A percentile compares a stretch with the other conserved stretches of the same genome.
phyloP scores from a whole-genome alignment of 2,797 vertebrate species.

The Euphonia xanthogaster region DNA sequence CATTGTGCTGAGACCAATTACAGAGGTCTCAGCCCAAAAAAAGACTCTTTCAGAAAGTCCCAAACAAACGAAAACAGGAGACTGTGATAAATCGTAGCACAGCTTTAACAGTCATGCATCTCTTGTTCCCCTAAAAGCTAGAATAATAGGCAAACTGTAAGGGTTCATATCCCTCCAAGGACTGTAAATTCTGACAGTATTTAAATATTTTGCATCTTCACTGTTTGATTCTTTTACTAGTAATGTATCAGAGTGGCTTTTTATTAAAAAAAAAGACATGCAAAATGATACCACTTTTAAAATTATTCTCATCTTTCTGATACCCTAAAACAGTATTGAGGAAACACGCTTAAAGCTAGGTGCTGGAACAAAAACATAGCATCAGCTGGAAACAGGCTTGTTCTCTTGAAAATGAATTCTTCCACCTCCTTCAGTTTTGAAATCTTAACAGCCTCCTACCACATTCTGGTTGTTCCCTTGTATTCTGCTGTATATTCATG shows the following conservation, averaged over 20 bases:
- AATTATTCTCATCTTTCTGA: neutral
- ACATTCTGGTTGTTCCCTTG: neutral
- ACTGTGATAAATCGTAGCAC: slow-evolving; percentile 18
- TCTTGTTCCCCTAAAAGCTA: neutral
- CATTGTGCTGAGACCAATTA: slow-evolving; percentile 65
- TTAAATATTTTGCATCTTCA: neutral
- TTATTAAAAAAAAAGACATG: neutral
- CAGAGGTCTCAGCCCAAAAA: slow-evolving; percentile 55
- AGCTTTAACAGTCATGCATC: neutral
- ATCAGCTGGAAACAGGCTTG: neutral
- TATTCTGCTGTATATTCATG: neutral
- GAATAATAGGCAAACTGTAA: slow-evolving; percentile 14
- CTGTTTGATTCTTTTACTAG: neutral
- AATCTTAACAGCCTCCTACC: neutral
- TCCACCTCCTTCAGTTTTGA: neutral
- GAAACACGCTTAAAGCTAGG: neutral
- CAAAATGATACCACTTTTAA: neutral
- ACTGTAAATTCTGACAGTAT: neutral
- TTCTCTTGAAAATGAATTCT: neutral
- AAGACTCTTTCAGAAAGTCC: slow-evolving; percentile 54
- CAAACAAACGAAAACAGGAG: slow-evolving; percentile 48
- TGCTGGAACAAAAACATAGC: neutral
- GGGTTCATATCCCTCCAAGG: neutral
- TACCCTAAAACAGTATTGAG: neutral
- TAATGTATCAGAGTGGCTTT: neutral